Evolutionary conservation across 2,888 invertebrate species (phyloP).

Genomic region (Chrysolina haemoptera): DNA sequence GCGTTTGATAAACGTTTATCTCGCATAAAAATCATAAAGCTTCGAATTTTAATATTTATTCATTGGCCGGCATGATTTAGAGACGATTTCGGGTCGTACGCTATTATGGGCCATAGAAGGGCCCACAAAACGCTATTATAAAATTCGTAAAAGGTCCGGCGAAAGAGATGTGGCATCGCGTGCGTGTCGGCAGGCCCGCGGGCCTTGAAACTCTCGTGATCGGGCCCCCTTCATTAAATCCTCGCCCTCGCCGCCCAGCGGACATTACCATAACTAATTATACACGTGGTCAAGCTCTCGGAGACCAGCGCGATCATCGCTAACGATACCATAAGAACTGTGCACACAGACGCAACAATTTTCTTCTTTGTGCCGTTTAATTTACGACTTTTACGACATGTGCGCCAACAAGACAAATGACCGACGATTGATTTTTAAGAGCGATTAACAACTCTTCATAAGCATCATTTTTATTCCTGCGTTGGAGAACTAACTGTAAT

Average conservation of each 20-base stretch:
- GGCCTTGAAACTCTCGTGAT: constrained; percentile 58
- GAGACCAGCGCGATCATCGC: constrained; percentile 39
- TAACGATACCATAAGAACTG: constrained; percentile 39
- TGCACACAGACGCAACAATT: constrained; percentile 32
- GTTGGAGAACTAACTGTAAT: background rate
- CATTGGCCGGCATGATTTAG: constrained; percentile 45
- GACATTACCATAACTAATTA: constrained; percentile 70
- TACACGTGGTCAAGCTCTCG: constrained; percentile 64
- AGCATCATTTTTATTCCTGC: background rate
- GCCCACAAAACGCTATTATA: constrained; percentile 32
- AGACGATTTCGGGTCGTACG: constrained; percentile 24
- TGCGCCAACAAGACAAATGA: constrained; percentile 4
- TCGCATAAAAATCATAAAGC: constrained; percentile 45
- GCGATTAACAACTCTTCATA: background rate
- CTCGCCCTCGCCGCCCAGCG: constrained; percentile 68
- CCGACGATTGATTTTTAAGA: constrained; percentile 6
- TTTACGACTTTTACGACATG: constrained; percentile 16
- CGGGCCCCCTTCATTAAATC: constrained; percentile 65
- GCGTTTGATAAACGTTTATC: constrained; percentile 45
- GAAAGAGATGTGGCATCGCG: constrained; percentile 55
- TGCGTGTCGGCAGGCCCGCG: constrained; percentile 60
- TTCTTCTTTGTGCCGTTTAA: constrained; percentile 18
- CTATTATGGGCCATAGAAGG: constrained; percentile 29
- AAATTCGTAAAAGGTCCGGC: constrained; percentile 30
- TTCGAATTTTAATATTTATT: constrained; percentile 48